Evolutionary conservation across 2,797 vertebrate genomes (phyloP), one percentile per base, ranked within the genome.

Genomic region (Myotis myotis): DNA sequence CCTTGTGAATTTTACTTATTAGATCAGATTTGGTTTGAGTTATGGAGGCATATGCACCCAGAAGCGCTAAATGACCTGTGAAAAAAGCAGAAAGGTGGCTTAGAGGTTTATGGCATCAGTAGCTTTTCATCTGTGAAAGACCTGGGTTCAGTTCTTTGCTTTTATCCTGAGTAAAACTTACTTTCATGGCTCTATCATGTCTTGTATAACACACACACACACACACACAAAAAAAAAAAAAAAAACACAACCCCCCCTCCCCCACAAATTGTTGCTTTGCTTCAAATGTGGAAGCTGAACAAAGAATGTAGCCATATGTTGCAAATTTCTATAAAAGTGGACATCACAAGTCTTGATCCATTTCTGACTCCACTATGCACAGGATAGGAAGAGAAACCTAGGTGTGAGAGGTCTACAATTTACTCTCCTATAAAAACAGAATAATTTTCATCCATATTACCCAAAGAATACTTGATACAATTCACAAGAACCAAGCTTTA

Each of bases 1-100:
- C n/a, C 47, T 97, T 95, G 8, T 87, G 97, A 97, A 95, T 64
- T 94, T 55, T 62, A 66, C 25, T 16, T 95, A 93, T 93, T 96
- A 97, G 91, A 96, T 96, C 16, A 25, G 2, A 70, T 60, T 70
- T 71, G 78, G 22, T 89, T 70, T 89, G 85, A 96, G 47, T 95
- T 89, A 92, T 30, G 53, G 66, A 93, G 80, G 91, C 41, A 76
- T 38, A 90, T 17, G 92, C 36, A 79, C 30, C 76, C 33, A 82
- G 95, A 96, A 96, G 93, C 93, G 76, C 89, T 95, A 93, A 72
- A 47, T 93, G 88, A 82, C 70, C 68, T 28, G 78, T 47, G 55
- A 41, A 95, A 95, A 53, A 25, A 33, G 41, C 94, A 81, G 91
- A 68, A 68, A 93, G 10, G 23, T 53, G 47, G 44, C 1, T 17